Conservation (phyloP, 2,113 vertebrate genomes). For the Phasianus colchicus region DNA sequence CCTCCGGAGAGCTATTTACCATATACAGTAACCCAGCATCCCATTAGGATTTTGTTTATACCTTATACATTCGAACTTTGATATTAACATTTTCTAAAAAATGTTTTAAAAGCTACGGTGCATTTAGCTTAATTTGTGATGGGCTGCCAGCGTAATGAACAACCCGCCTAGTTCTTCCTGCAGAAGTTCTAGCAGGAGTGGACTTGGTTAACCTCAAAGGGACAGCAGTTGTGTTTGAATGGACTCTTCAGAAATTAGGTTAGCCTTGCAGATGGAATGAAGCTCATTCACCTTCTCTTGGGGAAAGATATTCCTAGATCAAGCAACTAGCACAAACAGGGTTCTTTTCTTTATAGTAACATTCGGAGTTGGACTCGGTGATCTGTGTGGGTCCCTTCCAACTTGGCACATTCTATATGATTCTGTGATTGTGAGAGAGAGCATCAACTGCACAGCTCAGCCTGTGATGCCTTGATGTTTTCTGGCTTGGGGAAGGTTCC, state of each 20-base stretch:
- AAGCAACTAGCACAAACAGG: not conserved
- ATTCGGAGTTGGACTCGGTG: too few relatives aligned
- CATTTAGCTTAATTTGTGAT: slow-evolving; percentile 68
- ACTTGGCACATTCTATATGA: too few relatives aligned
- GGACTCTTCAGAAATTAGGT: not conserved
- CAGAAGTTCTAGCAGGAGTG: not conserved
- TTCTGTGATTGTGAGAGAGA: not conserved
- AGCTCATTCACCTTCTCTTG: rapidly evolving
- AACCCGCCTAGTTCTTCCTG: not conserved
- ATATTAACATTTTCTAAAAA: slow-evolving; percentile 45
- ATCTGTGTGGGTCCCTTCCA: too few relatives aligned
- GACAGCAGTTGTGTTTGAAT: not conserved
- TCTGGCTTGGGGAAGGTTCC: not conserved
- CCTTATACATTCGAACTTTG: slow-evolving; percentile 60
- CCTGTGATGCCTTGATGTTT: not conserved
- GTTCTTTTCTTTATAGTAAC: not conserved
- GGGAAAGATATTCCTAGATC: not conserved
- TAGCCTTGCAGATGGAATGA: not conserved
- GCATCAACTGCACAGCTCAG: not conserved
- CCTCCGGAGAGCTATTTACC: slow-evolving; percentile 77
- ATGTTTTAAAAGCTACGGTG: slow-evolving; percentile 53
- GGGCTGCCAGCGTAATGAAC: slow-evolving; percentile 37
- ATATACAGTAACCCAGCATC: slow-evolving; percentile 66
- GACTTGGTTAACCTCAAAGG: not conserved
- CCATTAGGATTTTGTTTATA: slow-evolving; percentile 72